Conservation (phyloP, 2,113 vertebrate species). For the Phrynosoma blainvillii region DNA sequence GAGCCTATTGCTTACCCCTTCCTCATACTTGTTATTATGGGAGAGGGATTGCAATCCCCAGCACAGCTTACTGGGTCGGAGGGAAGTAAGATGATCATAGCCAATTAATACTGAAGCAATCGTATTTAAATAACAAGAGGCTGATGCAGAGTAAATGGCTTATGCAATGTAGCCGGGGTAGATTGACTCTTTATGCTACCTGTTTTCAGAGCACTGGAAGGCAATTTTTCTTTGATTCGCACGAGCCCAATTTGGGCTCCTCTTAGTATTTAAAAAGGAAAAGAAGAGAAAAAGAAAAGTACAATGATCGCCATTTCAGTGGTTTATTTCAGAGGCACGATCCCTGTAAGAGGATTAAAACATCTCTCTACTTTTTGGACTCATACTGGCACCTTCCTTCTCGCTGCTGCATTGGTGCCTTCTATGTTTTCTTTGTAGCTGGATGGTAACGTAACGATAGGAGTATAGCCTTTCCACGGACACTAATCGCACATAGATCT, state of each 20-base stretch:
- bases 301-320: not conserved
- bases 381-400: not conserved
- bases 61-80: not conserved
- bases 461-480: not conserved
- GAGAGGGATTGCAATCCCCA: not conserved
- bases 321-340: not conserved
- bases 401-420: not conserved
- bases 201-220: not conserved
- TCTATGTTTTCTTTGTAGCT: not conserved
- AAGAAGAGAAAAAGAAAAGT: too few species aligned
- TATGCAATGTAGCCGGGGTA: not conserved
- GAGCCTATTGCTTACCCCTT: not conserved
- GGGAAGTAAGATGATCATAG: too few species aligned
- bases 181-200: not conserved
- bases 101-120: not conserved
- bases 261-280: not conserved
- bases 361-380: too few species aligned
- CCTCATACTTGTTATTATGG: not conserved
- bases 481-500: not conserved
- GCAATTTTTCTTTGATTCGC: not conserved
- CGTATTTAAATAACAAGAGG: too few species aligned
- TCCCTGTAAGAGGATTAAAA: too few species aligned
- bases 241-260: not conserved
- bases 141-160: not conserved
- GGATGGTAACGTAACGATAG: not conserved